Conservation (phyloP, 2,113 vertebrate species). For the Aldabrachelys gigantea region DNA sequence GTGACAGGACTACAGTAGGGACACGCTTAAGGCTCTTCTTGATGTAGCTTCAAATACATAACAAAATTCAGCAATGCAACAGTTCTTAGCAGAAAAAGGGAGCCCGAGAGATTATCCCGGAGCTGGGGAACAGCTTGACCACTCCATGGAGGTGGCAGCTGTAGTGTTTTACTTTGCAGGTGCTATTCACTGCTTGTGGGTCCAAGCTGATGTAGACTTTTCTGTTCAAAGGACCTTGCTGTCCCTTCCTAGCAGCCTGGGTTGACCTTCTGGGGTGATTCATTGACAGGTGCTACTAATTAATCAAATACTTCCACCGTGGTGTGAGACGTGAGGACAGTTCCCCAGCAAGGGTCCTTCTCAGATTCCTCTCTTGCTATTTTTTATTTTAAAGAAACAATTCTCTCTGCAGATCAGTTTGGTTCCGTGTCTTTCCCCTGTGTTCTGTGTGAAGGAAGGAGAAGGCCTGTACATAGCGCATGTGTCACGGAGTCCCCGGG, state of each 20-base stretch:
- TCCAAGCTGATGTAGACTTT: not conserved
- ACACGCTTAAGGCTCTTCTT: not conserved
- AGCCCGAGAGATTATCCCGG: not conserved
- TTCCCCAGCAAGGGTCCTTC: not conserved
- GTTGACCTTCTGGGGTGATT: not conserved
- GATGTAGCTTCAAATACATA: not conserved
- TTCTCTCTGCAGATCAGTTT: not conserved
- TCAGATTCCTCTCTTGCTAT: not conserved
- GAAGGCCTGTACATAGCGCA: not conserved
- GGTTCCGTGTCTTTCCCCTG: not conserved
- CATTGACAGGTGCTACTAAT: not conserved
- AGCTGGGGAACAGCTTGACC: too few relatives aligned
- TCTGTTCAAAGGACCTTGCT: not conserved
- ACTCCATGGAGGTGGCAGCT: not conserved
- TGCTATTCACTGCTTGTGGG: not conserved
- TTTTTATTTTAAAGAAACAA: not conserved
- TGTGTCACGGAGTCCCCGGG: too few relatives aligned
- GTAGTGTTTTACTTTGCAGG: not conserved
- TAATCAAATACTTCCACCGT: not conserved
- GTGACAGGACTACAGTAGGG: not conserved
- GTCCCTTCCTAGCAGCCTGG: not conserved
- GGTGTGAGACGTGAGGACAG: not conserved
- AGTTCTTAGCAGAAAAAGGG: not conserved
- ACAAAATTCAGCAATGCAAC: not conserved
- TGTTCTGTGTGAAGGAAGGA: not conserved